Percentiles rank a stretch among this genome's conserved stretches.
Conservation (phyloP, 2,888 invertebrate species). For the Cephus sareptanus region DNA sequence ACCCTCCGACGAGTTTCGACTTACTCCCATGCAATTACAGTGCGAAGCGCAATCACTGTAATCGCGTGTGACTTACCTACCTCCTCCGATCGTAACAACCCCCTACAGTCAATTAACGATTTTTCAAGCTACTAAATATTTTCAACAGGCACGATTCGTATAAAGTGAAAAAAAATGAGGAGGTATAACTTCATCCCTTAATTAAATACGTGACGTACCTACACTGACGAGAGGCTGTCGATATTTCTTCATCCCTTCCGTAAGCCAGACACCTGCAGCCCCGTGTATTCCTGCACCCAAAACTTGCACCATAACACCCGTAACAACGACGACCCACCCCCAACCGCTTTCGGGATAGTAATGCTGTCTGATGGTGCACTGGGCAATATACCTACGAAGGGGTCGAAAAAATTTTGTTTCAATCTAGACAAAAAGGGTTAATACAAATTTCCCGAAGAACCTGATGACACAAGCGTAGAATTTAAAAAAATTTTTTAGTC, state of each 20-base stretch:
- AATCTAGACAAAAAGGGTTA: background rate
- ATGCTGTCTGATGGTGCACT: slow-evolving; percentile 67
- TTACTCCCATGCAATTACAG: background rate
- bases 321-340: slow-evolving; percentile 71
- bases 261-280: slow-evolving; percentile 52
- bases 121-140: background rate
- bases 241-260: slow-evolving; percentile 52
- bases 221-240: slow-evolving; percentile 51
- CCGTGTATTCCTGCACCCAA: slow-evolving; percentile 69
- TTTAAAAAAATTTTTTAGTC: background rate
- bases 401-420: background rate
- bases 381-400: slow-evolving; percentile 38
- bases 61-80: background rate
- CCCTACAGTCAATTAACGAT: background rate
- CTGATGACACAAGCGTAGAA: background rate
- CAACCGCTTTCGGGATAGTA: slow-evolving; percentile 74
- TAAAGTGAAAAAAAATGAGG: background rate
- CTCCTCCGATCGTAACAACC: background rate
- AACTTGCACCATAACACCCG: slow-evolving; percentile 69
- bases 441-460: background rate
- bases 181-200: background rate
- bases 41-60: background rate
- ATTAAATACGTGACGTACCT: slow-evolving; percentile 44
- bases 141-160: background rate
- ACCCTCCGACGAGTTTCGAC: background rate